Percentiles rank a stretch among this genome's conserved stretches.
Conservation (phyloP, 30 jellyfish, hydroid and myxozoan genomes). For the Haliclystus octoradiatus region DNA sequence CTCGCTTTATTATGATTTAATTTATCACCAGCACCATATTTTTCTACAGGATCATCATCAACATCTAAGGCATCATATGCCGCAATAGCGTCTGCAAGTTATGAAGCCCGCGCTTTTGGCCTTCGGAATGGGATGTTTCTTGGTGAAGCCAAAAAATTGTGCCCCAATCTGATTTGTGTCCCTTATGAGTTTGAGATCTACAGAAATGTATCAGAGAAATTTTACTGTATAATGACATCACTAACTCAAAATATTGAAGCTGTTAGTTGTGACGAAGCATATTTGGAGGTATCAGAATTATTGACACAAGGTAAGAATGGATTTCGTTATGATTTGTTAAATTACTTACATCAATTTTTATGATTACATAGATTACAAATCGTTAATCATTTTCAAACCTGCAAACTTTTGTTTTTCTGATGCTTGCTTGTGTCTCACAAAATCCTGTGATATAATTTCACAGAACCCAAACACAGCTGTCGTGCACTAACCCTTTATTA, state of each 20-base stretch:
- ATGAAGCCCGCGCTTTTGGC: conserved; percentile 93
- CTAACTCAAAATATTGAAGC: conserved; percentile 80
- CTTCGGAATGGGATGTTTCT: conserved; percentile 88
- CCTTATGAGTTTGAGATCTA: conserved; percentile 83
- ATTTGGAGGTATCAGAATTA: conserved; percentile 63
- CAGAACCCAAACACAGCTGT: too few species aligned
- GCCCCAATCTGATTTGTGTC: conserved; percentile 86
- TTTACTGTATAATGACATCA: conserved; percentile 61
- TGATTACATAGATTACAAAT: background rate
- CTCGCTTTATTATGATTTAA: too few species aligned
- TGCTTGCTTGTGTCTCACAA: too few species aligned
- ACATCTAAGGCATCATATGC: conserved; percentile 74
- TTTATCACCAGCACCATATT: too few species aligned
- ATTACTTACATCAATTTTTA: background rate
- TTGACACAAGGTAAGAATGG: conserved; percentile 22
- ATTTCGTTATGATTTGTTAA: too few species aligned
- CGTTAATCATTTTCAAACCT: too few species aligned
- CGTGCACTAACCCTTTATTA: background rate
- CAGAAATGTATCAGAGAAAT: conserved; percentile 81
- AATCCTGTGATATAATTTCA: too few species aligned
- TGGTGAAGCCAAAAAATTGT: conserved; percentile 49
- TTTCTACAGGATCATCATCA: too few species aligned
- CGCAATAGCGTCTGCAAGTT: conserved; percentile 93
- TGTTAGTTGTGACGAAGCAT: conserved; percentile 98
- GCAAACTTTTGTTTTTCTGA: too few species aligned